These are phyloP conservation scores for Stratiolaelaps scimitus DNA, from an alignment of 1,140 invertebrate species.

Conservation along the genomic window DNA sequence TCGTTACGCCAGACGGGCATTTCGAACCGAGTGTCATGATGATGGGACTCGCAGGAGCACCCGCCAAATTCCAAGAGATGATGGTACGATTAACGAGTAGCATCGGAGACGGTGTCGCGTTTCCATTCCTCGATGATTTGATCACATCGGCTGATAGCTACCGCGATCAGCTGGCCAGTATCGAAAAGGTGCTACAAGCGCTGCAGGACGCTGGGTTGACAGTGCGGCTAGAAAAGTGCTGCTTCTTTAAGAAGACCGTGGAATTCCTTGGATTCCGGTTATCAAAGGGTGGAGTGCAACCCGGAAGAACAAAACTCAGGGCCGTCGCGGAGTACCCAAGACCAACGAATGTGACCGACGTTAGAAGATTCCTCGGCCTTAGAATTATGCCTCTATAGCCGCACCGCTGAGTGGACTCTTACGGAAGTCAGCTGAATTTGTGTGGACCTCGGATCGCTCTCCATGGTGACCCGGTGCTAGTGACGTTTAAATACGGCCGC, in stretches of 20 bases:
- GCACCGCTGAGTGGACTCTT: conserved; percentile 34
- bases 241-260: conserved; percentile 40
- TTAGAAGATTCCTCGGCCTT: conserved; percentile 33
- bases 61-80: no score
- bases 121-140: no score
- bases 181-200: no score
- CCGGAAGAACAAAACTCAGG: conserved; percentile 27
- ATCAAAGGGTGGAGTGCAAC: conserved; percentile 29
- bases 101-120: no score
- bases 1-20: conserved; percentile 29
- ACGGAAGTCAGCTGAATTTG: conserved; percentile 29
- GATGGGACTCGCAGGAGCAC: no score
- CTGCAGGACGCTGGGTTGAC: conserved; percentile 41
- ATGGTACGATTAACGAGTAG: no score
- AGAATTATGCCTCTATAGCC: conserved; percentile 31
- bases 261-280: conserved; percentile 40
- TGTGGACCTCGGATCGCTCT: conserved; percentile 31
- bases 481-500: conserved; percentile 11
- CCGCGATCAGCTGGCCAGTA: no score
- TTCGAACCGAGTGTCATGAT: no score
- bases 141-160: no score
- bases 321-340: conserved; percentile 24
- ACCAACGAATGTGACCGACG: conserved; percentile 32
- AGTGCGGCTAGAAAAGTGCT: conserved; percentile 42
- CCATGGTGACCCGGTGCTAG: conserved; percentile 19